Base-by-base conservation (phyloP, 2,888 invertebrate genomes). In the Podotricha telesiphe region DNA sequence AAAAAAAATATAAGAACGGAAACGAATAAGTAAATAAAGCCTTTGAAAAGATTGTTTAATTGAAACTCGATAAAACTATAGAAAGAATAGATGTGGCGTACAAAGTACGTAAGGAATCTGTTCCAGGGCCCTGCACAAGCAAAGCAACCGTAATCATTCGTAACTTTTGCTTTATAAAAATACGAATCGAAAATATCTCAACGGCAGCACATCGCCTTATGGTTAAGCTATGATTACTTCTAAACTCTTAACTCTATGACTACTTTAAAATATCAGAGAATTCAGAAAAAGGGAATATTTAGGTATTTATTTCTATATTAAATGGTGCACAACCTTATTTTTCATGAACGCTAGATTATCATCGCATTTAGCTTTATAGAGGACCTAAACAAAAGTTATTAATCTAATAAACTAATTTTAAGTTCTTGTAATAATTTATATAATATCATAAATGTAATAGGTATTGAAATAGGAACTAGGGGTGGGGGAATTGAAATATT, bases 251-350 rank as follows among this genome's bases (percentile, higher is more conserved):
- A 90, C 77, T 78, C 86, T 88, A 88, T 86, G 84, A 80, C 93
- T 92, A 92, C 90, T 68, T 89, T 92, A 92, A 93, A 93, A 92
- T 92, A 91, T 93, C 91, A 89, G 90, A 93, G 89, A 92, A 91
- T 91, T 88, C 91, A 89, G 91, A 92, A 91, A 91, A 87, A 87
- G 91, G 92, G 91, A 89, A 88, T 89, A 90, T 87, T 91, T 88
- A 87, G 85, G 86, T 87, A 86, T 79, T 85, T 81, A 85, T 85
- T 85, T 85, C 90, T 92, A 91, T 90, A 88, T 86, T 89, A 90
- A 89, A 86, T 89, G 90, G 93, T 92, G 93, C 93, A 93, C 93
- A 93, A 93, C 93, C 93, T 91, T 91, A 87, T 89, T 91, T 86
- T 91, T 91, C 91, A 91, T 91, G 89, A 91, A 90, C 89, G 91